Base-by-base conservation (phyloP, 2,113 vertebrate genomes). In the Romanogobio albipinnatus region DNA sequence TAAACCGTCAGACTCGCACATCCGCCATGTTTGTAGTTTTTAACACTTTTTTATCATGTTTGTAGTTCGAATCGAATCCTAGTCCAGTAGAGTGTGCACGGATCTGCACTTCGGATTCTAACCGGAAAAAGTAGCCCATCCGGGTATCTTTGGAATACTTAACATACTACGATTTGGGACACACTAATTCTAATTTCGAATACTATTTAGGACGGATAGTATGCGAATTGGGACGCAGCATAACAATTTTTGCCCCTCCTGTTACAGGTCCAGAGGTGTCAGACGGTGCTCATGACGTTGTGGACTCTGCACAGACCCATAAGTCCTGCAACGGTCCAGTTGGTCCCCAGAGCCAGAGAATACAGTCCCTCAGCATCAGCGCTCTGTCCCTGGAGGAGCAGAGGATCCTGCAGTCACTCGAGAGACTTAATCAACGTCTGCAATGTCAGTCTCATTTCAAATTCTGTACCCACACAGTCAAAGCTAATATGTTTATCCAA, bases 371-470 rank as follows among this genome's bases (percentile, higher is more conserved):
- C 76, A 87, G 86, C 43, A 84, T 88, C 66, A 95, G 85, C 49
- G 76, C 83, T 5, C 87, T 97, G 6, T 96, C 96, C 15, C 24
- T 94, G 82, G 97, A 98, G 89, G 98, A 99, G 86, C 91, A 95
- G 86, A 96, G 92, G 85, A 92, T 99, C 71, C 92, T 96, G 8
- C 94, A 95, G 24, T 98, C 96, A 80, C 94, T 99, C 77, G 91
- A 96, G 82, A 90, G 4, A 70, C 96, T 98, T 15, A 93, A 97
- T 93, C 92, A 95, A 81, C 95, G 93, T 85, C 91, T 99, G 75
- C 92, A 93, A 70, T 91, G 97, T 98, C 92, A 96, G 96, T 15
- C 13, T 71, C 22, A 59, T 59, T n/a, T 64, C 64, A 22, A 45
- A 29, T 14, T 61, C 0, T 15, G 10, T n/a, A 5, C 33, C 26